Base-by-base conservation (phyloP, 2,113 vertebrate species). In the Lophura nycthemera region DNA sequence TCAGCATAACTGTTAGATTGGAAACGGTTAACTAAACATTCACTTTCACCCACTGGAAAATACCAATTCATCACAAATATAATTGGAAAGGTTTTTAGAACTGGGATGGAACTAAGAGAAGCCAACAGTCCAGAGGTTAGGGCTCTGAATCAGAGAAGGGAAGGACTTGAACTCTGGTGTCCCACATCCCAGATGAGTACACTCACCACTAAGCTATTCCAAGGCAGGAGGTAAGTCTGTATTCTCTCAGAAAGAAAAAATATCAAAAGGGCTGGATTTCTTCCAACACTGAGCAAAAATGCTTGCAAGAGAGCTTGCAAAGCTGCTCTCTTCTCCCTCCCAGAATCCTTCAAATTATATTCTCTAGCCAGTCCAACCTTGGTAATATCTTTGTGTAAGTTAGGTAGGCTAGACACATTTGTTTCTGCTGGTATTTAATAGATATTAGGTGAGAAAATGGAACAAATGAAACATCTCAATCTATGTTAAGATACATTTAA, bases 111-210 rank as follows among this genome's bases (percentile, higher is more conserved):
- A 50, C 40, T 57, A 43, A 72, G 30, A 84, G 88, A 76, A 94
- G 57, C 30, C 43, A 36, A 48, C 29, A 40, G 52, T 52, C 27
- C 59, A 48, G 30, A 88, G 93, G 65, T 91, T 86, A 78, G n/a
- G 48, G 54, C 12, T 91, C 75, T 95, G 86, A 96, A 90, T 95
- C 79, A 95, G 83, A 92, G 54, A 80, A 88, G 47, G 65, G 61
- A 89, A 94, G 67, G 83, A 81, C 65, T 86, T 95, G 85, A 95
- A 76, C 88, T 92, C 77, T 83, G 67, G 76, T 86, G 82, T 94
- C 57, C 75, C 83, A 69, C 86, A 88, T 77, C 91, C 65, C 43
- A 19, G 65, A 91, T 78, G 82, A 94, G 69, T 69, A 52, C 57
- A 78, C 66, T 89, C 91, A 92, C 82, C 79, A 89, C 82, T 86